Conservation (phyloP, 2,113 vertebrate species). For the Menidia beryllina region DNA sequence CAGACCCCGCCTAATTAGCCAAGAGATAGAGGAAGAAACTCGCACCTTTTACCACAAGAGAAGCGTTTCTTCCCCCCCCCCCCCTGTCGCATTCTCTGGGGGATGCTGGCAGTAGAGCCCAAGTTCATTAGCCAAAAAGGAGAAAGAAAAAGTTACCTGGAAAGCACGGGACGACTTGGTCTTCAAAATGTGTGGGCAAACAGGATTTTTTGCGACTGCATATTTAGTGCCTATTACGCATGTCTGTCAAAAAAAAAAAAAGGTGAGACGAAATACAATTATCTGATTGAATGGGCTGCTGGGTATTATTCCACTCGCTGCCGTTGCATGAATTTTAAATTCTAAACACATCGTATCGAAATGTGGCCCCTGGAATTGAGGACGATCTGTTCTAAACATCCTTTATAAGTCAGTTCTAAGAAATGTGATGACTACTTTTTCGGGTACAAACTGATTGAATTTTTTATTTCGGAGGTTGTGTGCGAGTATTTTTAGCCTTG, state of each 20-base stretch:
- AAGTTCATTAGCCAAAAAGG: conserved; percentile 84
- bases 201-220: conserved; percentile 56
- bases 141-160: conserved; percentile 81
- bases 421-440: conserved; percentile 25
- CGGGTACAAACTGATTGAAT: conserved; percentile 26
- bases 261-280: conserved; percentile 65
- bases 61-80: conserved; percentile 54
- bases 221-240: conserved; percentile 81
- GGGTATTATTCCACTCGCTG: conserved; percentile 67
- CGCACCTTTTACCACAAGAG: conserved; percentile 84
- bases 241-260: conserved; percentile 79
- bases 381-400: conserved; percentile 62
- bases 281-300: conserved; percentile 66
- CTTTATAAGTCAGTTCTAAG: conserved; percentile 38
- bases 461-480: conserved; percentile 38
- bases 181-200: conserved; percentile 69
- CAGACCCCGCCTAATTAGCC: conserved; percentile 87
- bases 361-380: conserved; percentile 60
- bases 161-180: conserved; percentile 76
- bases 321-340: conserved; percentile 68
- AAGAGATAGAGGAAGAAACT: conserved; percentile 83
- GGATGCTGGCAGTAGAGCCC: conserved; percentile 81
- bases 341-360: conserved; percentile 64
- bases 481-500: conserved; percentile 12
- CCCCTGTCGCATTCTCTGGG: conserved; percentile 72